phyloP scores from a whole-genome alignment of 2,888 invertebrate species.

The Zaprionus obscuricornis region DNA sequence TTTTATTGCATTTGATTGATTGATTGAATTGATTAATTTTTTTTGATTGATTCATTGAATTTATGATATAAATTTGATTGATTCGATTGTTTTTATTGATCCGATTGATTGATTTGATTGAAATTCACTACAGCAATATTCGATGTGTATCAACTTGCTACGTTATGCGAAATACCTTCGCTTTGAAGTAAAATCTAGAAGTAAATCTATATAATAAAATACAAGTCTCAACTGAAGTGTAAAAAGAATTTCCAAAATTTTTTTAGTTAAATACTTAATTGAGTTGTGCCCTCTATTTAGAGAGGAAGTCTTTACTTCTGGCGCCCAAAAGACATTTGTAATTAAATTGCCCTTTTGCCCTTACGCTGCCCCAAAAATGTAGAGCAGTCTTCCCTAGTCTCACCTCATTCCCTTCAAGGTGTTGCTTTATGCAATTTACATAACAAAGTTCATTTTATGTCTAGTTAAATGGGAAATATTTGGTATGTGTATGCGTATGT shows the following conservation, averaged over 20 bases:
- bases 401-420: not conserved
- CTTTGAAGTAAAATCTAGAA: too few species aligned
- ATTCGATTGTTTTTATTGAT: too few species aligned
- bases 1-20: not conserved
- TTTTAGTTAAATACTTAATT: not conserved
- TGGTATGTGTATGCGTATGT: not conserved
- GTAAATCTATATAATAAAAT: too few species aligned
- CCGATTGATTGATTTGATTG: not conserved
- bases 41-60: too few species aligned
- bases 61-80: not conserved
- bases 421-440: conserved; percentile 41
- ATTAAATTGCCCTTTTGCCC: conserved; percentile 17
- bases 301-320: conserved; percentile 7
- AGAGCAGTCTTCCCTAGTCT: too few species aligned
- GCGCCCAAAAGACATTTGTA: conserved; percentile 15
- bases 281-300: conserved; percentile 50
- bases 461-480: not conserved
- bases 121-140: too few species aligned
- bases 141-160: too few species aligned
- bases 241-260: not conserved
- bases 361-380: too few species aligned
- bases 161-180: too few species aligned
- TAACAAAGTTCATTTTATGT: conserved; percentile 53
- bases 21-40: not conserved
- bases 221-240: too few species aligned